Base-by-base conservation (phyloP, 2,888 invertebrate genomes). In the Danaus chrysippus region DNA sequence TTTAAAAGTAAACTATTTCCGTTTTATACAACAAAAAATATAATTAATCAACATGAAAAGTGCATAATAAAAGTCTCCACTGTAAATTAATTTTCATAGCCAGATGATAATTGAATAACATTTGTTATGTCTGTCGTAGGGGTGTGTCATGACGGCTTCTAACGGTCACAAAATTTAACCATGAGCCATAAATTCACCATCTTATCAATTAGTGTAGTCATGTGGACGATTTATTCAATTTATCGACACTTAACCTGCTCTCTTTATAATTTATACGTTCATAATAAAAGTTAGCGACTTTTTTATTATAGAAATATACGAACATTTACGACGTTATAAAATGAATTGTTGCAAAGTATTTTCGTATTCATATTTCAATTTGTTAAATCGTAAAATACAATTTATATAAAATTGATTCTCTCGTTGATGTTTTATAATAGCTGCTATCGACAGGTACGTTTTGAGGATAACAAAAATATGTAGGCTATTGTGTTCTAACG, bases 221-320 rank as follows among this genome's bases (percentile, higher is more conserved):
- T 17, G n/a, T 42, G 12, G 53, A 42, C 58, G 19, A 52, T 58
- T 52, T 58, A 13, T 44, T 13, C 54, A 53, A 54, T 59, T 59
- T 53, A 43, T 60, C n/a, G 13, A 54, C 54, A 53, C 56, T 60
- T 34, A 53, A 54, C 56, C 54, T 56, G 53, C 46, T 63, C 44
- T 55, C 42, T 42, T 63, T 54, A 17, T 46, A 53, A 56, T 59
- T 46, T 54, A 17, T 56, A 46, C 10, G 53, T 11, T 13, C 59
- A 34, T 34, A 56, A 46, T 63, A 52, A 56, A 56, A 56, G 42
- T 17, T 49, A 11, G 15, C 49, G 17, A 17, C 17, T 17, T 49
- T 49, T 17, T n/a, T 11, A n/a, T 46, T 11, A 46, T 43, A 43
- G 12, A 43, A 43, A n/a, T 43, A n/a, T 43, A 43, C 2, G 43